Evolutionary conservation across 2,113 vertebrate genomes (phyloP), one percentile per base, ranked within the genome.

Genomic region (Pseudorhombus dupliciocellatus): DNA sequence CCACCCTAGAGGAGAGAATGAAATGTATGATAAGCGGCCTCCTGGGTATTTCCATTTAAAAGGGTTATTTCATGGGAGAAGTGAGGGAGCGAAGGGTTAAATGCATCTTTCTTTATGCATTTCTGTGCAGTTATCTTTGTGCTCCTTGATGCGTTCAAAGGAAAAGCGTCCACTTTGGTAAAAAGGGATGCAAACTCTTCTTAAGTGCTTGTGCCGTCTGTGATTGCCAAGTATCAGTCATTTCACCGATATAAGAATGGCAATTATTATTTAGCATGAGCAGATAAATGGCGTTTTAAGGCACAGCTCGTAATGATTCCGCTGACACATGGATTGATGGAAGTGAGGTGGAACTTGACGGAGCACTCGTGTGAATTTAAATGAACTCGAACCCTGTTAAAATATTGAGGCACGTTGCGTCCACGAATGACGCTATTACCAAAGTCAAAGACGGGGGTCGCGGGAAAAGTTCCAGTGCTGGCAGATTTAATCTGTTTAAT

Each of bases 41-140:
- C 74, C 37, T 55, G 73, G 73, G 79, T 81, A 88, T 92, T 90
- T 91, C 79, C 86, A 88, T 90, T 87, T 90, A 86, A 92, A 90
- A 90, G 73, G 64, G 64, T 73, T 34, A 54, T 89, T 88, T 83
- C 54, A 48, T 65, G 53, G 69, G 46, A 63, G 31, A 72, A 52
- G 59, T 48, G 64, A 61, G 22, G 50, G 58, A 26, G 52, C 69
- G 70, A 71, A 46, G 67, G 63, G 65, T 78, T 85, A 87, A 88
- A 85, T 48, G 58, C 58, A 56, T 53, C 75, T 50, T 77, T 75
- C 65, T 75, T n/a, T 40, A 26, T 50, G 76, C 61, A 50, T 87
- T 84, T 79, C 78, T 71, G 57, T 74, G 71, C 70, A 61, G 77
- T 82, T 86, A 69, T 87, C 78, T 73, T 59, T 2, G 37, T 20